Percentiles rank a stretch among this genome's conserved stretches.
These are phyloP conservation scores for Centropyge bicolor DNA, from an alignment of 2,797 vertebrate species.

Conservation along the genomic window DNA sequence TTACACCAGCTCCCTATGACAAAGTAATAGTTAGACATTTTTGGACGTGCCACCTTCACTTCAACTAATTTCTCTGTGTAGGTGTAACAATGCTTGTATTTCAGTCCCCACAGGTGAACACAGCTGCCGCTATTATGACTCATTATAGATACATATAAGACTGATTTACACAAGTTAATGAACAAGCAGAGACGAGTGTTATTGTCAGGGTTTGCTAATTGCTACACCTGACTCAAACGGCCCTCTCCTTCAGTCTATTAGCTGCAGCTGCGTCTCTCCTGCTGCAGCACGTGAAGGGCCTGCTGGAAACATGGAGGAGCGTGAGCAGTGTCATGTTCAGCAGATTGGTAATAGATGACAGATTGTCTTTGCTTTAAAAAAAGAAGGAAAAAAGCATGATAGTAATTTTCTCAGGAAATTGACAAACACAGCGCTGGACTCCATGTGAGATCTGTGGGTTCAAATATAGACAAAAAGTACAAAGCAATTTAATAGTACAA, in stretches of 20 bases:
- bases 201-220: constrained; percentile 11
- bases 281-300: background rate
- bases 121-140: constrained; percentile 21
- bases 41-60: background rate
- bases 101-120: background rate
- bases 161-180: constrained; percentile 2
- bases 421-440: background rate
- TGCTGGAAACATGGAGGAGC: background rate
- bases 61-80: too few relatives aligned
- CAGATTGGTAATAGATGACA: background rate
- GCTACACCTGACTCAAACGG: background rate
- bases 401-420: too few relatives aligned
- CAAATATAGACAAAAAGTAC: too few relatives aligned
- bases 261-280: background rate
- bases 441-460: too few relatives aligned
- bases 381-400: background rate
- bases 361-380: background rate
- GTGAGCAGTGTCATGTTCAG: background rate
- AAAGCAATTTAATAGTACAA: too few relatives aligned
- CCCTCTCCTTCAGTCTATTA: background rate
- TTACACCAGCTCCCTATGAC: background rate
- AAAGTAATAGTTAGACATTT: background rate
- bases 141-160: constrained; percentile 7
- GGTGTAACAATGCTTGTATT: background rate
- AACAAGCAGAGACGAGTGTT: constrained; percentile 1